Evolutionary conservation across 1,140 invertebrate genomes (phyloP).

Genomic region (Heliconius nattereri): DNA sequence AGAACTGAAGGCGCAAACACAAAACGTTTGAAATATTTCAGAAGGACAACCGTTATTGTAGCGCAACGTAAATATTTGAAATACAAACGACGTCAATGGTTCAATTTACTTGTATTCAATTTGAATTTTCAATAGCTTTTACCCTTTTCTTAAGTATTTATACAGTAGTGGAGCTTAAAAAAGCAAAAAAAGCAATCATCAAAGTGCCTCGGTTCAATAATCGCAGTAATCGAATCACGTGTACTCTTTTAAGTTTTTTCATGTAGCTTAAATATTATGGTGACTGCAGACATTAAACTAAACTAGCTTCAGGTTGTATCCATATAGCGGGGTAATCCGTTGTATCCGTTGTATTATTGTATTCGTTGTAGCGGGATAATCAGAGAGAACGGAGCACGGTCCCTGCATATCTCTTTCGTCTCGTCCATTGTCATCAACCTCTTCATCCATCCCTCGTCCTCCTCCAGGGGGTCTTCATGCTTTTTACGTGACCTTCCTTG

Average conservation of each 20-base stretch:
- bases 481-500: too few species aligned
- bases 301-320: too few species aligned
- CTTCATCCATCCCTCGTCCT: too few species aligned
- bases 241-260: conserved; percentile 16
- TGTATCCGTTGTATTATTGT: too few species aligned
- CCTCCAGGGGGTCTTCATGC: too few species aligned
- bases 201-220: conserved; percentile 52
- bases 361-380: too few species aligned
- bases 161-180: conserved; percentile 5
- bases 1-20: background rate
- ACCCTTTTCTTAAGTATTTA: conserved; percentile 31
- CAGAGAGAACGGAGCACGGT: too few species aligned
- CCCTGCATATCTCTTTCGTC: too few species aligned
- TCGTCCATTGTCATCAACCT: too few species aligned
- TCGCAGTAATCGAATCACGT: conserved; percentile 58
- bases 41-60: conserved; percentile 13
- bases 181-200: conserved; percentile 30
- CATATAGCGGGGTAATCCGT: too few species aligned
- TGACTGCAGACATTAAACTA: background rate
- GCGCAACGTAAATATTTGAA: conserved; percentile 27
- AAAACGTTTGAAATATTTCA: conserved; percentile 7
- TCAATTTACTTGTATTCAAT: conserved; percentile 7
- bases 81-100: conserved; percentile 19
- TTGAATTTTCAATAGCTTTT: conserved; percentile 41
- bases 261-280: background rate